Evolutionary conservation across 2,797 vertebrate genomes (phyloP).

Genomic region (Florisuga fusca): DNA sequence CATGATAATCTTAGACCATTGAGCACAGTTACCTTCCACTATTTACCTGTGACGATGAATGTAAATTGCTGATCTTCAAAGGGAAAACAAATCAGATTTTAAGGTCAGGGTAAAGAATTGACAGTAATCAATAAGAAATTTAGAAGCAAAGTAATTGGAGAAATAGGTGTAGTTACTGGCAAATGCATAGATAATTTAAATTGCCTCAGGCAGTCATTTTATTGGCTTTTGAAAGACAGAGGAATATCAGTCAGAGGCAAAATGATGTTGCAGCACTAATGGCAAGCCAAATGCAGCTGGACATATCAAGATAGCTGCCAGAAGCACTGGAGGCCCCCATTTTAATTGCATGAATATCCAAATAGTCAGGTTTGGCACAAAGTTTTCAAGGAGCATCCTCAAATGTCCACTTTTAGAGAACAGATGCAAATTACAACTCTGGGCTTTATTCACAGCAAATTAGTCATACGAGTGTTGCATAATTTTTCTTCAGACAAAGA

Average conservation of each 20-base stretch:
- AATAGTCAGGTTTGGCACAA: conserved; percentile 52
- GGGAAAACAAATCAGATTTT: neutral
- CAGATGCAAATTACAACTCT: conserved; percentile 47
- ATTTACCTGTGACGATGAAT: neutral
- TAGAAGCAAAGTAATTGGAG: conserved; percentile 8
- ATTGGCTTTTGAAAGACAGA: conserved; percentile 13
- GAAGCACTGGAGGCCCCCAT: conserved; percentile 28
- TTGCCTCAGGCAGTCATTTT: neutral
- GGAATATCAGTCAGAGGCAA: neutral
- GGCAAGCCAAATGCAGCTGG: conserved; percentile 43
- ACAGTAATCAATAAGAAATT: conserved; percentile 5
- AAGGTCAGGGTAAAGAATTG: neutral
- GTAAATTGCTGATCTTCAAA: neutral
- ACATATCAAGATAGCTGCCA: conserved; percentile 8
- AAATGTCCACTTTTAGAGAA: conserved; percentile 56
- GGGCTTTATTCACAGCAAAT: conserved; percentile 49
- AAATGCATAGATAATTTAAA: neutral
- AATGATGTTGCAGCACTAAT: neutral
- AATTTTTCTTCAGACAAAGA: conserved; percentile 22
- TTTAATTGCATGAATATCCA: conserved; percentile 61
- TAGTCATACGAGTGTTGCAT: conserved; percentile 14
- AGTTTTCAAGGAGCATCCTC: conserved; percentile 55
- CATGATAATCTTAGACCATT: neutral
- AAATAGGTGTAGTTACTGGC: neutral
- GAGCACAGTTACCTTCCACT: neutral